Conservation (phyloP, 1,140 invertebrate genomes). For the Pachypsylla venusta region DNA sequence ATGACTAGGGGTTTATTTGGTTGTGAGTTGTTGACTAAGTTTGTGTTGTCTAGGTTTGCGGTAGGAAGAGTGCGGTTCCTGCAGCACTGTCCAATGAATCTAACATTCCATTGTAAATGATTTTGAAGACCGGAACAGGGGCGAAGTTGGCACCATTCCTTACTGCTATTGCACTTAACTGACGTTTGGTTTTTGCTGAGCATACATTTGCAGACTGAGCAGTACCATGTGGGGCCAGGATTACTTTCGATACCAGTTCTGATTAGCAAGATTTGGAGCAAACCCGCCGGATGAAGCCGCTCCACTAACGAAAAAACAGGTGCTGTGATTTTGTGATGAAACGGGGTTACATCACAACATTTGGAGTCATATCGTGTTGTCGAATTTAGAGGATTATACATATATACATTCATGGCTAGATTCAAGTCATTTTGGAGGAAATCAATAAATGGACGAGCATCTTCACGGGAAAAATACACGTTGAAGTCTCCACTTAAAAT, state of each 20-base stretch:
- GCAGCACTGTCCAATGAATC: background rate
- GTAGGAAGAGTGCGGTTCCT: background rate
- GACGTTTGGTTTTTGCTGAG: background rate
- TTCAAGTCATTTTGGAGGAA: too few species aligned
- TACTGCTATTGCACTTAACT: background rate
- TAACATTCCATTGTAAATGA: background rate
- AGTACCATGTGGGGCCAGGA: background rate
- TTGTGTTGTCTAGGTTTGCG: background rate
- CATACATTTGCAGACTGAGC: background rate
- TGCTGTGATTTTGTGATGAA: background rate
- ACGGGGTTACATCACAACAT: too few species aligned
- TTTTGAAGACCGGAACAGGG: background rate
- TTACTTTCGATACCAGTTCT: constrained; percentile 5
- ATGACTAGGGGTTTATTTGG: background rate
- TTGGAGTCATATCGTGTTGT: too few species aligned
- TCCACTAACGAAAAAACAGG: background rate
- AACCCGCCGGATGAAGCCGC: background rate
- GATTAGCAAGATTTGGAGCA: background rate
- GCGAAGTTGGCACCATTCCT: background rate
- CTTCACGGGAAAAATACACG: too few species aligned
- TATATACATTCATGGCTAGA: too few species aligned
- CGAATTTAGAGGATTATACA: too few species aligned
- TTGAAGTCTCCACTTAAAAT: too few species aligned
- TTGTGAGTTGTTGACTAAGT: background rate
- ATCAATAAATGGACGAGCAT: too few species aligned